Evolutionary conservation across 2,888 invertebrate species (phyloP).

Genomic region (Dryococelus australis): DNA sequence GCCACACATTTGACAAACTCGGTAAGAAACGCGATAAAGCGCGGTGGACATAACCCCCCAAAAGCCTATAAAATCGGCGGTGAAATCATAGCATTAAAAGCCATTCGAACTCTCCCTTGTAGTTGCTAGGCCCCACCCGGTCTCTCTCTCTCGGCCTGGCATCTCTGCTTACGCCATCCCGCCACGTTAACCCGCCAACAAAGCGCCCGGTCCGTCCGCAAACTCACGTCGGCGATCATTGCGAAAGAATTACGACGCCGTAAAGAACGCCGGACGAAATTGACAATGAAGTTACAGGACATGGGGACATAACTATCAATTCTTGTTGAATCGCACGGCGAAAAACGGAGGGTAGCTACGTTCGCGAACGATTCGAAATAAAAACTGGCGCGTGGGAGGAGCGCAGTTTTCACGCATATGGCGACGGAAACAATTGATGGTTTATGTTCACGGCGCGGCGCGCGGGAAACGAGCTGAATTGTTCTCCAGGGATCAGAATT

Average conservation of each 20-base stretch:
- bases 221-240: background rate
- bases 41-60: background rate
- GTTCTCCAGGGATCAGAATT: background rate
- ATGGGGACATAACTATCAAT: constrained; percentile 7
- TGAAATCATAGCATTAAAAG: background rate
- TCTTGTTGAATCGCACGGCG: background rate
- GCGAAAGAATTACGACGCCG: background rate
- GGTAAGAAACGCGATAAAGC: background rate
- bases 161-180: background rate
- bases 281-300: background rate
- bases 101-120: background rate
- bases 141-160: background rate
- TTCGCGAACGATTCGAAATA: background rate
- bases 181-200: background rate
- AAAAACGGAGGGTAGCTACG: background rate
- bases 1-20: too few species aligned
- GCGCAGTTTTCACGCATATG: background rate
- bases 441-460: background rate
- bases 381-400: background rate
- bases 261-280: background rate
- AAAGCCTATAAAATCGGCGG: background rate
- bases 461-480: background rate
- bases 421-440: background rate
- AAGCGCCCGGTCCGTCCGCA: background rate
- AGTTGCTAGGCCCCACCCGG: background rate